Evolutionary conservation across 2,888 invertebrate species (phyloP), one percentile per base, ranked within the genome.

Genomic region (Erebia palarica): DNA sequence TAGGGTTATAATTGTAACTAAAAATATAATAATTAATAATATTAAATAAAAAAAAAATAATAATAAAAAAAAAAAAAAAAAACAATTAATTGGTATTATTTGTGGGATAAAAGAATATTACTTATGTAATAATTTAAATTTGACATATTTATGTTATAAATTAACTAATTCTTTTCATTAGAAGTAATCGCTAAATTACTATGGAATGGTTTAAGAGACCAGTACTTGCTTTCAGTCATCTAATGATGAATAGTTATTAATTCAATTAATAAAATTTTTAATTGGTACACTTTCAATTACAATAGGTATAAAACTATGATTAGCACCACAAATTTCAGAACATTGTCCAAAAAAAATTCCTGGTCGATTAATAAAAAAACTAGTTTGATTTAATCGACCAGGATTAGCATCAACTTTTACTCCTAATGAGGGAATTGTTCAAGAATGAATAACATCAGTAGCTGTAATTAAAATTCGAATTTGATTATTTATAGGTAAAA

Each of bases 241-340:
- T 90, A 95, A 83, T 82, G 95, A 77, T 0, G 42, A 44, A 81
- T 95, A 95, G 70, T 85, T 86, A 81, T 79, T 75, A 82, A 93
- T 84, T 78, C 86, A 14, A 93, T 91, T 94, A 68, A 95, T 95
- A 84, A 94, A 95, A 8, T 68, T 70, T 71, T 66, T 71, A 94
- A 95, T 76, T 95, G 94, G 91, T 95, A 95, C 92, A 94, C 93
- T 82, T 94, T 86, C 82, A 92, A 87, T 79, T 88, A 79, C 82
- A 73, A 77, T 77, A 49, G 96, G 96, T 90, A 97, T 97, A 94
- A 96, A 96, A 72, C 96, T 96, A 86, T 97, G 96, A 85, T 97
- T 96, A 68, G 95, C 94, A 0, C 96, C 96, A 90, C 96, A 97
- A 92, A 97, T 96, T 95, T 97, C 96, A 78, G 96, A 96, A 85